These are phyloP conservation scores for Tragopan temminckii DNA, from an alignment of 2,797 vertebrate species.

Conservation along the genomic window DNA sequence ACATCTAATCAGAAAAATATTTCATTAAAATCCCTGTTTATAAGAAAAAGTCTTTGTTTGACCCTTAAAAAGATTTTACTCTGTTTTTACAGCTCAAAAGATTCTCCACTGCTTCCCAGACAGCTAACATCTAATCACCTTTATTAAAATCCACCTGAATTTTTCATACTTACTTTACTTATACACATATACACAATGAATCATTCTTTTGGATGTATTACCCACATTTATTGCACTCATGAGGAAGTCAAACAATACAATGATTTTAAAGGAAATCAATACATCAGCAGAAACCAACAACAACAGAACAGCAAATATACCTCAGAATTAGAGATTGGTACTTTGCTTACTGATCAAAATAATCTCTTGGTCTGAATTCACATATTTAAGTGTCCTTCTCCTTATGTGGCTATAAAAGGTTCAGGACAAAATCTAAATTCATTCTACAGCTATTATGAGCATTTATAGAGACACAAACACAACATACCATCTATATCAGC, in stretches of 20 bases:
- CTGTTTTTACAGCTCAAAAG: background rate
- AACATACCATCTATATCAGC: background rate
- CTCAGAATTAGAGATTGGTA: background rate
- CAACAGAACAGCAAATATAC: background rate
- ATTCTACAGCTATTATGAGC: fast-evolving
- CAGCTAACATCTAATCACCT: background rate
- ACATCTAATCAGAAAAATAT: background rate
- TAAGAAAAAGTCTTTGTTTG: background rate
- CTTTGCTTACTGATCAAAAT: background rate
- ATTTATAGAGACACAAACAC: background rate
- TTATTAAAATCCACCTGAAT: background rate
- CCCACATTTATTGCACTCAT: background rate
- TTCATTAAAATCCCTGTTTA: background rate
- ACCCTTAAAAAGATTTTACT: background rate
- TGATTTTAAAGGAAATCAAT: background rate
- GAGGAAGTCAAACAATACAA: background rate
- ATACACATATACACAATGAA: background rate
- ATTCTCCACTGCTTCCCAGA: background rate
- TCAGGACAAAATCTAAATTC: background rate
- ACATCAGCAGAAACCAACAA: background rate
- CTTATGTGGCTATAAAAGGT: background rate
- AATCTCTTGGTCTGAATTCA: background rate
- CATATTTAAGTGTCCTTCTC: background rate
- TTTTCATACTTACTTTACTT: background rate
- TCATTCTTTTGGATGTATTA: background rate